Base-by-base conservation (phyloP, 2,888 invertebrate species). In the Phyllotreta striolata region DNA sequence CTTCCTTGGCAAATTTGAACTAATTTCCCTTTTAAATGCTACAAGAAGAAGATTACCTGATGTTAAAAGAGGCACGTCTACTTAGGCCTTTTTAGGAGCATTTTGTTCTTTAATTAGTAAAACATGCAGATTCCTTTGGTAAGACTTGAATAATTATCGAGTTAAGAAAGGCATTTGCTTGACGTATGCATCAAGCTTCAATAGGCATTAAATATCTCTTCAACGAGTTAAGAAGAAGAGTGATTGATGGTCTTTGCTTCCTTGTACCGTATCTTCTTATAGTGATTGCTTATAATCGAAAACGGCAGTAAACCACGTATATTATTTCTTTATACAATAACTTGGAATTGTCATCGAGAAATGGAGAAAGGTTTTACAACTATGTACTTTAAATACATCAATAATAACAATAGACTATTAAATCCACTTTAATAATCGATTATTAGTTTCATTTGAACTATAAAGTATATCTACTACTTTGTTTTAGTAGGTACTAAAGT, bases 31-130 rank as follows among this genome's bases (percentile, higher is more conserved):
- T 24, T 24, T 24, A 24, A 24, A 24, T 24, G 14, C 12, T 13
- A n/a, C 14, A 47, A 47, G 37, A 49, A 49, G 14, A 49, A 7
- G n/a, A 9, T 6, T 34, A 49, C 34, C 35, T 34, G 9, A 49
- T 35, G 35, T 49, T 35, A 49, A 37, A 35, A 49, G 49, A 49
- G n/a, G 35, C 9, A 49, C 10, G 41, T 9, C 10, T 52, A 52
- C 38, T 52, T 52, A 52, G 39, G 52, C 52, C 52, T 12, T 52
- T 52, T 52, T 52, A 52, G 52, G 38, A 14, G 39, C 39, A 52
- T 52, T 60, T 60, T 60, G 52, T 60, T 60, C 52, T 39, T 60
- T 60, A 51, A 60, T 60, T 60, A 60, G 60, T 44, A 14, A 34
- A 44, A 52, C 52, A 52, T 60, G 60, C 46, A 60, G 44, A 60